Evolutionary conservation across 2,888 invertebrate species (phyloP).

Genomic region (Crematogaster levior): DNA sequence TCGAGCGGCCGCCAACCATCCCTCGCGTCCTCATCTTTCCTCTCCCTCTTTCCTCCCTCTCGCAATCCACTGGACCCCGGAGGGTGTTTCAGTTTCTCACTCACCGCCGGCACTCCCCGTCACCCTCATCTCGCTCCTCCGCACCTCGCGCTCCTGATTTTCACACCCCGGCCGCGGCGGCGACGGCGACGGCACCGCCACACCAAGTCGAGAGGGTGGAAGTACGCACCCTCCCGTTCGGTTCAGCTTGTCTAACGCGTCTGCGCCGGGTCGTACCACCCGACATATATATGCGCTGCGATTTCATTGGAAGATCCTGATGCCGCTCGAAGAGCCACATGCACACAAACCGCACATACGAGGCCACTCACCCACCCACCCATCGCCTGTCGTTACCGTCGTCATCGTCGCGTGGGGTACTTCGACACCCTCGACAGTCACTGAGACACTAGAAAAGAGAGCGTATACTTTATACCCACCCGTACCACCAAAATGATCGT

Average conservation of each 20-base stretch:
- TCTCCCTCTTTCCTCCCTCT: constrained; percentile 49
- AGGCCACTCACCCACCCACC: constrained; percentile 22
- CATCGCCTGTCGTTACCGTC: constrained; percentile 35
- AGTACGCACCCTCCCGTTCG: constrained; percentile 69
- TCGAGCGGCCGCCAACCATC: constrained; percentile 70
- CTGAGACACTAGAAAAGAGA: constrained; percentile 56
- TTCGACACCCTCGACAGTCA: constrained; percentile 53
- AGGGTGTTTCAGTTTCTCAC: constrained; percentile 76
- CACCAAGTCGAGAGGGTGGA: constrained; percentile 74
- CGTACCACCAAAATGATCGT: constrained; percentile 67
- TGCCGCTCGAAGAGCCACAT: constrained; percentile 76
- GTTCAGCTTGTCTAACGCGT: constrained; percentile 67
- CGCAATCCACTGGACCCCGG: constrained; percentile 72
- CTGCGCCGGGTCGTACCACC: constrained; percentile 74
- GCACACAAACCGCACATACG: constrained; percentile 47
- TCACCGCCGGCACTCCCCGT: constrained; percentile 64
- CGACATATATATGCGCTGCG: constrained; percentile 70
- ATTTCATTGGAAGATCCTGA: constrained; percentile 81
- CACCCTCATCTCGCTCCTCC: constrained; percentile 59
- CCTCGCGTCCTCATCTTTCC: constrained; percentile 49
- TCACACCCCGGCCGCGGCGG: constrained; percentile 80
- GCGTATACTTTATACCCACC: constrained; percentile 55
- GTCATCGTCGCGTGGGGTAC: constrained; percentile 38
- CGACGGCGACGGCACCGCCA: constrained; percentile 71
- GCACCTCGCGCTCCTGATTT: constrained; percentile 79